Evolutionary conservation across 1,140 invertebrate species (phyloP), one percentile per base, ranked within the genome.

Genomic region (Melipona quadrifasciata): DNA sequence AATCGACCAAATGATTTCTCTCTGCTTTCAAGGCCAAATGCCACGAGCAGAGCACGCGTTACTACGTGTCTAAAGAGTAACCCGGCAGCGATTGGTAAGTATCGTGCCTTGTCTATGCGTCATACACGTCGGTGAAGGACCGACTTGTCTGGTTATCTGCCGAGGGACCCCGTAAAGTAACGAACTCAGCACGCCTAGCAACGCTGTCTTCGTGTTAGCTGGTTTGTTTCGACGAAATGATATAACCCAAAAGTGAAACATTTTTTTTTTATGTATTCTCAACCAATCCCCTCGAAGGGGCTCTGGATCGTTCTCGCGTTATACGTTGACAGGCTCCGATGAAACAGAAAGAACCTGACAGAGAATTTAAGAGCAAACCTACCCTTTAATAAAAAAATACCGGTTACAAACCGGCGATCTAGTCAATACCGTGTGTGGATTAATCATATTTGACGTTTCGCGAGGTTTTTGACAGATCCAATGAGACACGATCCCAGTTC

Each of bases 101-200:
- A 81, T 88, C 84, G 84, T 82, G 80, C 68, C 76, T 74, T 78
- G 82, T 77, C 88, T 89, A 89, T 89, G 90, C 90, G 90, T 91
- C 90, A 91, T 82, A 72, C 72, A 67, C 84, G 86, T 85, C 80
- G 79, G 31, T 57, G 82, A 81, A 88, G 86, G 74, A 80, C 80
- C 80, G 68, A 85, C 85, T 81, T 74, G 77, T 85, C 80, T 64
- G 78, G 74, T 90, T 90, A 90, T 90, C 89, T 89, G 47, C 65
- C 12, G 67, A 82, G 79, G 77, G 70, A 68, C 74, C 55, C 77
- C 82, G 76, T 81, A 84, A 78, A 83, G 84, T 82, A 76, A 57
- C 27, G 72, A 71, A 55, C 51, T 76, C 75, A 90, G 88, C 82
- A 93, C 91, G 92, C 92, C 90, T 92, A 92, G 92, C 92, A 92